Conservation (phyloP, 2,888 invertebrate genomes). For the Osedax frankpressi region DNA sequence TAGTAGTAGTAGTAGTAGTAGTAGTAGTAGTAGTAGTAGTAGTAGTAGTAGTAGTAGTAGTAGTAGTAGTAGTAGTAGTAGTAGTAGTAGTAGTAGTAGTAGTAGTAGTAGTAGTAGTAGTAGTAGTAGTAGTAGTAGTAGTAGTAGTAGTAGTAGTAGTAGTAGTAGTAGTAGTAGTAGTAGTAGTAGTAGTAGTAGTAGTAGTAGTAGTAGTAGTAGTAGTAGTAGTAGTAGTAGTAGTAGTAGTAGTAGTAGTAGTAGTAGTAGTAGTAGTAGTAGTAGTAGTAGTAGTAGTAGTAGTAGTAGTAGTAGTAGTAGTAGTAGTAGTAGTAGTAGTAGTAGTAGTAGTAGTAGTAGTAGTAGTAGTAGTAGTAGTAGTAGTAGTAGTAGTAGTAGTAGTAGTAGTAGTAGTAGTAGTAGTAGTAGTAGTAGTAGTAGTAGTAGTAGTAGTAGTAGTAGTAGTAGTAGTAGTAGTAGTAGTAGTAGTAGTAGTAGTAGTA, state of each 20-base stretch:
- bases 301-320: constrained; percentile 17
- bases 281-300: constrained; percentile 19
- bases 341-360: constrained; percentile 8
- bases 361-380: constrained; percentile 2
- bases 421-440: not conserved
- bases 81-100: not conserved
- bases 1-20: not conserved
- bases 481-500: not conserved
- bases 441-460: not conserved
- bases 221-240: constrained; percentile 14
- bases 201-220: constrained; percentile 15
- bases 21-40: not conserved
- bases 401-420: not conserved
- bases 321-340: constrained; percentile 15
- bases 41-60: not conserved
- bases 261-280: constrained; percentile 19
- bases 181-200: constrained; percentile 16
- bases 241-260: constrained; percentile 15
- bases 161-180: not conserved
- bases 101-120: not conserved
- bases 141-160: not conserved
- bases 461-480: not conserved
- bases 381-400: not conserved
- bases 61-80: not conserved
- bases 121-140: not conserved